phyloP scores from a whole-genome alignment of 2,113 vertebrate species.

The Lasiurus borealis region DNA sequence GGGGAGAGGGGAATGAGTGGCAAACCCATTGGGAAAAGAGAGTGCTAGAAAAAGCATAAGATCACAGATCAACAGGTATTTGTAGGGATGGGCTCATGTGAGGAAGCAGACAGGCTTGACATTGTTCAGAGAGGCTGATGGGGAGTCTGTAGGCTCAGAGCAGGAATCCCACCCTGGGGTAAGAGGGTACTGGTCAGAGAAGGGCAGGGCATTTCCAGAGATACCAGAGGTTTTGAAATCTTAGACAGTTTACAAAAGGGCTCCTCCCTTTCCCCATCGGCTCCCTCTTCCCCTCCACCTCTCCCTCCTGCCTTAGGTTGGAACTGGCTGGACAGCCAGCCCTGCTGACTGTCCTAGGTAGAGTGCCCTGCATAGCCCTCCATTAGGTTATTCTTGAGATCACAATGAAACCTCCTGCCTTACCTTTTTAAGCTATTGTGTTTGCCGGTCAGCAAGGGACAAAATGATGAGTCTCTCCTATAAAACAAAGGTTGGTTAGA shows the following conservation, averaged over 20 bases:
- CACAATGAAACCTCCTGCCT: neutral
- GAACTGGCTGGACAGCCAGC: neutral
- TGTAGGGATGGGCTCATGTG: too few relatives aligned
- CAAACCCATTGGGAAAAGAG: neutral
- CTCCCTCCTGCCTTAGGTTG: neutral
- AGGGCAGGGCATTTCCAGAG: neutral
- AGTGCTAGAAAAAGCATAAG: neutral
- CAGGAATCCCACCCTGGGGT: neutral
- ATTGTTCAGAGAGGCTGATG: neutral
- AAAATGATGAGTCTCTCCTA: neutral
- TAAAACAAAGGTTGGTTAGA: neutral
- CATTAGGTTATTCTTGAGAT: neutral
- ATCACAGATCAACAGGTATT: neutral
- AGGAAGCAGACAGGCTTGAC: neutral
- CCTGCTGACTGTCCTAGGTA: neutral
- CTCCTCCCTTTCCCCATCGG: rapidly evolving
- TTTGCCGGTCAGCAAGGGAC: neutral
- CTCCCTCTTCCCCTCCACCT: rapidly evolving
- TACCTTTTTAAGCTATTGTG: neutral
- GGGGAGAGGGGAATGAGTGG: neutral
- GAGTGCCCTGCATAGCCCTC: neutral
- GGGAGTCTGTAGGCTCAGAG: neutral
- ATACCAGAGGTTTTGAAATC: neutral
- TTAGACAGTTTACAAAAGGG: neutral
- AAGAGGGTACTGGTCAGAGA: neutral